A percentile compares a stretch with the other conserved stretches of the same genome.
Conservation (phyloP, 2,888 invertebrate genomes). For the Kryphioiulus occultus region DNA sequence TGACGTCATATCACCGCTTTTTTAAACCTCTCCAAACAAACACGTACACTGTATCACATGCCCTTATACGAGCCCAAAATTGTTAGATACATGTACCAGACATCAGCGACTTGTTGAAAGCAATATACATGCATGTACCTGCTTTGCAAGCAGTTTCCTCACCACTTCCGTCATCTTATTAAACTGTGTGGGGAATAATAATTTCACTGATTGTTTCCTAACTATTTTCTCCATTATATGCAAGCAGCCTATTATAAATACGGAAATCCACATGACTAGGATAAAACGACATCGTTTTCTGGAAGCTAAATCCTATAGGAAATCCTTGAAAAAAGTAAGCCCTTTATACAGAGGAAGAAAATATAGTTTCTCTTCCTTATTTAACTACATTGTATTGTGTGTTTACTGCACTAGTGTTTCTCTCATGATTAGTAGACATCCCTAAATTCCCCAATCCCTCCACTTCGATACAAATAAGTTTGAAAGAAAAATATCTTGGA, state of each 20-base stretch:
- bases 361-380: neutral
- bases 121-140: too few species aligned
- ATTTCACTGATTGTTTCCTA: conserved; percentile 25
- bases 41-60: too few species aligned
- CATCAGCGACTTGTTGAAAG: too few species aligned
- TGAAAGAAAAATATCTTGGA: neutral
- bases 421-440: neutral
- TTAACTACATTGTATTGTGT: neutral
- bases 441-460: neutral
- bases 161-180: too few species aligned
- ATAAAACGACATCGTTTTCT: conserved; percentile 27
- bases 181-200: neutral
- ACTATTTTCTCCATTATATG: conserved; percentile 40
- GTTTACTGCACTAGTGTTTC: neutral
- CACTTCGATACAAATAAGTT: neutral
- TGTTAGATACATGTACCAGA: too few species aligned
- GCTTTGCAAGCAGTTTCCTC: too few species aligned
- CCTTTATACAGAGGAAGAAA: conserved; percentile 3
- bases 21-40: too few species aligned
- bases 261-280: conserved; percentile 32
- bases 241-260: conserved; percentile 27
- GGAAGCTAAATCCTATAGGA: conserved; percentile 31
- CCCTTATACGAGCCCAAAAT: too few species aligned
- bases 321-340: conserved; percentile 36
- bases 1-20: too few species aligned